Percentiles rank a stretch among this genome's conserved stretches.
These are phyloP conservation scores for Acrobasis consociella DNA, from an alignment of 2,888 invertebrate species.

Conservation along the genomic window DNA sequence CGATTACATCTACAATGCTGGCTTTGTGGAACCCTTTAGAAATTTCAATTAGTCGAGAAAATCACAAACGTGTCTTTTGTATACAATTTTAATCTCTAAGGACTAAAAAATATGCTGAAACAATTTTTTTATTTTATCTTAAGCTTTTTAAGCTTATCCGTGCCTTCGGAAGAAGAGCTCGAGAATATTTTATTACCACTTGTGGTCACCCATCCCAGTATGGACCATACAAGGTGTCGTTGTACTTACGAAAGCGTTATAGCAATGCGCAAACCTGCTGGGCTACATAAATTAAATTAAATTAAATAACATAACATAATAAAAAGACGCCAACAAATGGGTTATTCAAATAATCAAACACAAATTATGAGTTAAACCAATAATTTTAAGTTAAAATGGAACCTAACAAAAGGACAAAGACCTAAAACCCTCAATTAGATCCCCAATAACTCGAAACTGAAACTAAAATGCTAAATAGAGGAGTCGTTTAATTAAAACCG, in stretches of 20 bases:
- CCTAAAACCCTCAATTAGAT: constrained; percentile 10
- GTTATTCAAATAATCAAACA: neutral
- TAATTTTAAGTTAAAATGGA: neutral
- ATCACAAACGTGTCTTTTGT: neutral
- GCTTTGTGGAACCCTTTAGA: neutral
- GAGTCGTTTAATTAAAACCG: constrained; percentile 13
- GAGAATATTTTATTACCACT: too few species aligned
- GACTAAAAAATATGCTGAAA: too few species aligned
- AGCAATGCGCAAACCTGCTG: too few species aligned
- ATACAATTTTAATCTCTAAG: too few species aligned
- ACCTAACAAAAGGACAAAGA: neutral
- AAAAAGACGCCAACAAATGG: neutral
- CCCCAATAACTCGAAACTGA: constrained; percentile 3
- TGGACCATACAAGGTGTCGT: too few species aligned
- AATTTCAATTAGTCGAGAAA: neutral
- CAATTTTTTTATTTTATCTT: too few species aligned
- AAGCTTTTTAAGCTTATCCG: too few species aligned
- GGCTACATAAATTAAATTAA: too few species aligned
- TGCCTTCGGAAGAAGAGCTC: too few species aligned
- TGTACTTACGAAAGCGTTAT: too few species aligned
- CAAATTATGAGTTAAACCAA: neutral
- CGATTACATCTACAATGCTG: constrained; percentile 10
- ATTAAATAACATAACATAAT: too few species aligned
- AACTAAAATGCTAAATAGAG: constrained; percentile 14
- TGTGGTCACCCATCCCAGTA: too few species aligned